phyloP scores from a whole-genome alignment of 1,140 invertebrate species.

The Globodera rostochiensis region DNA sequence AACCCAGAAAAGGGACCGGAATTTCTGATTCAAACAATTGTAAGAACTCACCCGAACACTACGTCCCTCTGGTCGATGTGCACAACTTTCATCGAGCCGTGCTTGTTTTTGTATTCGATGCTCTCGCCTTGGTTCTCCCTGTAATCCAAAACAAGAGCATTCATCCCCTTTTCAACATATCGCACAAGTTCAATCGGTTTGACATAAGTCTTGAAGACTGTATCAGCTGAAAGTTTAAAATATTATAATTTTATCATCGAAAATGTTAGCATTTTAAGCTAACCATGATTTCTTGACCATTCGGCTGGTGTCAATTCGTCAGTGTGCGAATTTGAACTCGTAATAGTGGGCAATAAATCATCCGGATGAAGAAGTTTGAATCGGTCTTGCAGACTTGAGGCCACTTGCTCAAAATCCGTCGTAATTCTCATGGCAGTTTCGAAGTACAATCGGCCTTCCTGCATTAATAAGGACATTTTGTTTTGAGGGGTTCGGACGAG shows the following conservation, averaged over 20 bases:
- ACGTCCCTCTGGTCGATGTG: background rate
- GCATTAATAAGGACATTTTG: background rate
- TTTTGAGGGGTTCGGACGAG: background rate
- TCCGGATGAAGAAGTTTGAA: background rate
- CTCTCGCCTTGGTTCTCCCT: background rate
- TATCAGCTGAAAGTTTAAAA: background rate
- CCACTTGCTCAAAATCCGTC: background rate
- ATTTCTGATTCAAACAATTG: background rate
- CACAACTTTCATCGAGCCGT: constrained; percentile 16
- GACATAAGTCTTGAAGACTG: background rate
- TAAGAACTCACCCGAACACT: constrained; percentile 20
- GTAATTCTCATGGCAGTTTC: background rate
- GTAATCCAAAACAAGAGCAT: constrained; percentile 12
- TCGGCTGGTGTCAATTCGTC: background rate
- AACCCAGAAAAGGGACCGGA: too few species aligned
- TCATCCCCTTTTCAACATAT: constrained; percentile 3
- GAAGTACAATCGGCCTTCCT: background rate
- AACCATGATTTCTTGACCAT: too few species aligned
- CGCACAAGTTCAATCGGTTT: constrained; percentile 5
- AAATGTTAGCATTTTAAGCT: too few species aligned
- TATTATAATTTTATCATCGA: too few species aligned
- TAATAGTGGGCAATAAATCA: background rate
- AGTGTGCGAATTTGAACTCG: background rate
- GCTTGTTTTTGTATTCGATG: constrained; percentile 2
- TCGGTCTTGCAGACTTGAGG: background rate